A percentile compares a stretch with the other conserved stretches of the same genome.
These are phyloP conservation scores for Hemicrepidius hirtus DNA, from an alignment of 2,888 invertebrate species.

Conservation along the genomic window DNA sequence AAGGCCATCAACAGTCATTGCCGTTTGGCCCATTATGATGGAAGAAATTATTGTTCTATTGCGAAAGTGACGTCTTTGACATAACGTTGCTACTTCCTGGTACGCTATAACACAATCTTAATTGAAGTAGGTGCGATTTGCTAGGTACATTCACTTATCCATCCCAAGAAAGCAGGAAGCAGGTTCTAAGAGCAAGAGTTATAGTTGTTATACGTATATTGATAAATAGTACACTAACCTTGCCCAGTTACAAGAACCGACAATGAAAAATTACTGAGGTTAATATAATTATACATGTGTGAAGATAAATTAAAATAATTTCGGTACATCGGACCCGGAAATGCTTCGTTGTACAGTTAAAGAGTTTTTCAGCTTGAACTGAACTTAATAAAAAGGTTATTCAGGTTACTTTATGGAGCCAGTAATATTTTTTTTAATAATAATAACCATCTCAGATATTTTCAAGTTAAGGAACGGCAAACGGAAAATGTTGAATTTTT, in stretches of 20 bases:
- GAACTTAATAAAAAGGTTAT: too few species aligned
- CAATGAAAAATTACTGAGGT: neutral
- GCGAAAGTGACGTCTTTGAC: constrained; percentile 19
- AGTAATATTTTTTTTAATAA: too few species aligned
- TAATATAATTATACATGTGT: too few species aligned
- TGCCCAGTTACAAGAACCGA: neutral
- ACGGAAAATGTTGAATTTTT: too few species aligned
- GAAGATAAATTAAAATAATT: too few species aligned
- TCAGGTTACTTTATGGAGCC: too few species aligned
- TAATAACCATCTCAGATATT: too few species aligned
- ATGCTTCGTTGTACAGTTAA: too few species aligned
- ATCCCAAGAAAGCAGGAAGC: constrained; percentile 30
- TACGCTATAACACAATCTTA: constrained; percentile 7
- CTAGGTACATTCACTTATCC: constrained; percentile 23
- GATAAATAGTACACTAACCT: neutral
- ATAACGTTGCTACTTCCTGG: constrained; percentile 20
- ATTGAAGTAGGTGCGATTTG: constrained; percentile 5
- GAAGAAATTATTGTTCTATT: neutral
- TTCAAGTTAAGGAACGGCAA: too few species aligned
- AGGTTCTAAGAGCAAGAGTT: too few species aligned
- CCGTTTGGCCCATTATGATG: constrained; percentile 20
- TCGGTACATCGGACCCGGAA: too few species aligned
- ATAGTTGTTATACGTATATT: constrained; percentile 7
- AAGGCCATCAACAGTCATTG: constrained; percentile 36
- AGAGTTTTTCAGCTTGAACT: too few species aligned